Percentiles rank a stretch among this genome's conserved stretches.
Evolutionary conservation across 2,113 vertebrate species (phyloP).

Genomic region (Callipepla squamata): DNA sequence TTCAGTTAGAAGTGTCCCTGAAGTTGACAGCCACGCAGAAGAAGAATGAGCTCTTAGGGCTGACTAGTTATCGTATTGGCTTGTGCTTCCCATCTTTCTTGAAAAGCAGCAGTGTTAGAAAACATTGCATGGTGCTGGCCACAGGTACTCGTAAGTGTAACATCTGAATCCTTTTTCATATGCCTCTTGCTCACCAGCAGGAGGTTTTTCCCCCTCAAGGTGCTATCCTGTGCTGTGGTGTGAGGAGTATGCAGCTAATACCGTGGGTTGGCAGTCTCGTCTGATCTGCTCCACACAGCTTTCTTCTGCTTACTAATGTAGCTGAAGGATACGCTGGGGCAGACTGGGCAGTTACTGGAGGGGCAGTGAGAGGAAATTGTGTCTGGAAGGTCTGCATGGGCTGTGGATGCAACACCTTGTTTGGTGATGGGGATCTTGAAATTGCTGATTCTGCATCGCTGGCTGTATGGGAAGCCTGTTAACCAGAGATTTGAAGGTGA

Average conservation of each 20-base stretch:
- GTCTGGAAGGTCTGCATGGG: fast-evolving
- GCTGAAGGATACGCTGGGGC: not conserved
- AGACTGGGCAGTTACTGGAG: not conserved
- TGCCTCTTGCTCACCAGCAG: fast-evolving
- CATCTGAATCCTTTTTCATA: not conserved
- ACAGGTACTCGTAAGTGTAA: not conserved
- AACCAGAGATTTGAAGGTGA: not conserved
- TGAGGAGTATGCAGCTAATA: not conserved
- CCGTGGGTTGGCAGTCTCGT: fast-evolving
- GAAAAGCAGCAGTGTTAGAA: not conserved
- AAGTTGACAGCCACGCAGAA: not conserved
- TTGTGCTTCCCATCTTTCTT: not conserved
- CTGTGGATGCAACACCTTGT: fast-evolving
- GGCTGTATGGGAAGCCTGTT: not conserved
- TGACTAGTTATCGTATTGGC: fast-evolving
- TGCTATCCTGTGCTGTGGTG: fast-evolving
- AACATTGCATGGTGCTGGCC: fast-evolving
- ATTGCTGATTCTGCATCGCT: fast-evolving
- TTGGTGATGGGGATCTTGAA: not conserved
- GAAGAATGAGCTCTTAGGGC: not conserved
- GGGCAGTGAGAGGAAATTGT: too few relatives aligned
- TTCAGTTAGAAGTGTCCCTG: not conserved
- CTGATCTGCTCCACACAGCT: fast-evolving
- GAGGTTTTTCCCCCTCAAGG: fast-evolving
- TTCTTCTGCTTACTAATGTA: fast-evolving